Percentiles rank a stretch among this genome's conserved stretches.
Conservation (phyloP, 2,113 vertebrate genomes). For the Talpa occidentalis region DNA sequence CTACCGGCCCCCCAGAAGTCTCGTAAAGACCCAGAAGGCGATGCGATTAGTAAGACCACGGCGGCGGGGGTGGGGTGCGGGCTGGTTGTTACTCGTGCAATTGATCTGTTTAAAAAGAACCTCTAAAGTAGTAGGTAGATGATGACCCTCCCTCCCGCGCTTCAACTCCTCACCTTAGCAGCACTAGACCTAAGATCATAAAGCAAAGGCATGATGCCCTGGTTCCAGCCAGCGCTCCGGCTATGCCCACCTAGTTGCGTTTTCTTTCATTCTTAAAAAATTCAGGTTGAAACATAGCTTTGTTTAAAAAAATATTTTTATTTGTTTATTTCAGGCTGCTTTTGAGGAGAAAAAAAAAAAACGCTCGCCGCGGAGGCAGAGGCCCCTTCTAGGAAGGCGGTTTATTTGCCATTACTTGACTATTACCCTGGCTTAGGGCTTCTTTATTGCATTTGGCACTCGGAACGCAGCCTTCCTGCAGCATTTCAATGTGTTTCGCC, state of each 20-base stretch:
- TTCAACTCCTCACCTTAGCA: constrained; percentile 24
- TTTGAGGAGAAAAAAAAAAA: constrained; percentile 75
- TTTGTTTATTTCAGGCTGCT: constrained; percentile 83
- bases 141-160: constrained; percentile 42
- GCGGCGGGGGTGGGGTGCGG: not conserved
- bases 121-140: constrained; percentile 77
- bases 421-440: constrained; percentile 61
- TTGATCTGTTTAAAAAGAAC: constrained; percentile 79
- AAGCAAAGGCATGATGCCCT: constrained; percentile 74
- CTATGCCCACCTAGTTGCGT: constrained; percentile 45
- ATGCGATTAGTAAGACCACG: constrained; percentile 79
- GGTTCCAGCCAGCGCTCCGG: constrained; percentile 72
- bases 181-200: constrained; percentile 69
- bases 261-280: constrained; percentile 72
- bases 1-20: constrained; percentile 81
- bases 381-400: constrained; percentile 70
- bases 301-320: constrained; percentile 70
- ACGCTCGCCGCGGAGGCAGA: constrained; percentile 56
- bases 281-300: constrained; percentile 72
- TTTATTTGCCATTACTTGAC: constrained; percentile 78
- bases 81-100: constrained; percentile 82
- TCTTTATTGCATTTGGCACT: constrained; percentile 74
- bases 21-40: constrained; percentile 82
- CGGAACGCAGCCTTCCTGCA: not conserved
- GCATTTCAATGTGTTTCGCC: constrained; percentile 44